Percentiles rank a stretch among this genome's conserved stretches.
Conservation (phyloP, 2,113 vertebrate genomes). For the Laterallus jamaicensis region DNA sequence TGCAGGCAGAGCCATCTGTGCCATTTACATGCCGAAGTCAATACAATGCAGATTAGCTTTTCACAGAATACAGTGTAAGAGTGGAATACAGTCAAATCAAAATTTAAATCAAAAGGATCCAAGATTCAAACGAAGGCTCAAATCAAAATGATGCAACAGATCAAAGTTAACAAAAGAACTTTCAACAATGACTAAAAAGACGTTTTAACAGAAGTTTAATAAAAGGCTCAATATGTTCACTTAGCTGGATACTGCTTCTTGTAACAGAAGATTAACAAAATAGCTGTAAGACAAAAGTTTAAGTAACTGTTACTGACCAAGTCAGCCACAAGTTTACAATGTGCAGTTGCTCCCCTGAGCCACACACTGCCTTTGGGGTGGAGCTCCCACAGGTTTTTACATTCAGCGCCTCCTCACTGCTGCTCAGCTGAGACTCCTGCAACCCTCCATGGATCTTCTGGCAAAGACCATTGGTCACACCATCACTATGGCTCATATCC, state of each 20-base stretch:
- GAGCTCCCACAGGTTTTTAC: not conserved
- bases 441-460: not conserved
- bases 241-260: not conserved
- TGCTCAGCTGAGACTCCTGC: not conserved
- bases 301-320: not conserved
- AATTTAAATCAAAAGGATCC: not conserved
- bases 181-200: not conserved
- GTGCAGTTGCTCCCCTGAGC: not conserved
- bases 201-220: not conserved
- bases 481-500: not conserved
- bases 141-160: not conserved
- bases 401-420: not conserved
- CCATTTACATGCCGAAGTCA: not conserved
- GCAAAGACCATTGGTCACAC: not conserved
- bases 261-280: too few relatives aligned
- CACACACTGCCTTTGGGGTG: rapidly evolving
- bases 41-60: not conserved
- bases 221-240: not conserved
- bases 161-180: not conserved
- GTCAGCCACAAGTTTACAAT: not conserved
- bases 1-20: not conserved
- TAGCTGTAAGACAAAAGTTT: not conserved
- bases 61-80: not conserved
- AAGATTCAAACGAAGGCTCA: not conserved
- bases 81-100: not conserved